These are phyloP conservation scores for Lipophrys pholis DNA, from an alignment of 2,113 vertebrate species.

Conservation along the genomic window DNA sequence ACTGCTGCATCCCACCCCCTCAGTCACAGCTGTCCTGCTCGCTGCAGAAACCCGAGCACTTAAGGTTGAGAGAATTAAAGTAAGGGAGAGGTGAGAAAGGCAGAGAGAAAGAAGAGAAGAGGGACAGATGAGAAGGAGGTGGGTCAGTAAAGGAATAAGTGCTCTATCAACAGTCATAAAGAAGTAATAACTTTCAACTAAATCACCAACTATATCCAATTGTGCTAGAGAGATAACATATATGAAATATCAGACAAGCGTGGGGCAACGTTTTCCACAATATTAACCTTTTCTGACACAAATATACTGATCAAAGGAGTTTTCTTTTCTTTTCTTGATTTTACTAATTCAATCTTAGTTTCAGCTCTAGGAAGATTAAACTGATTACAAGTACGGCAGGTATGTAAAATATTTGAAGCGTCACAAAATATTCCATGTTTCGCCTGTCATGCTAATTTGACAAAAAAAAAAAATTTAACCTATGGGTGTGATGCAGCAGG, in stretches of 20 bases:
- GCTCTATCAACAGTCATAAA: neutral
- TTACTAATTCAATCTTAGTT: too few relatives aligned
- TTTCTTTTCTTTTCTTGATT: too few relatives aligned
- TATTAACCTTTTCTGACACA: neutral
- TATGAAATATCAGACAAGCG: too few relatives aligned
- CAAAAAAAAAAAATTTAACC: neutral
- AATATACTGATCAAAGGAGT: too few relatives aligned
- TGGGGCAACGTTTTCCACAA: neutral
- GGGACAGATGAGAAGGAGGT: neutral
- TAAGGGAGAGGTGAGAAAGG: neutral
- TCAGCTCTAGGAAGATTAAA: too few relatives aligned
- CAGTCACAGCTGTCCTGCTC: conserved; percentile 45
- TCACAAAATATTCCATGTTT: neutral
- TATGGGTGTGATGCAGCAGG: neutral
- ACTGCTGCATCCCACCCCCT: conserved; percentile 20
- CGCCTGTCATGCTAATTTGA: neutral
- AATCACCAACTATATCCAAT: neutral
- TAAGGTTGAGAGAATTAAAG: neutral
- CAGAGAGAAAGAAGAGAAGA: neutral
- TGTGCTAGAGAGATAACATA: neutral
- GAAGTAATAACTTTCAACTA: neutral
- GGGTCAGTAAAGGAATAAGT: neutral
- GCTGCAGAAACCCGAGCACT: conserved; percentile 36
- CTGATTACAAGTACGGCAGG: neutral
- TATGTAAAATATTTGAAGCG: neutral